phyloP scores from a whole-genome alignment of 1,140 invertebrate genomes.

The Heliothis virescens region DNA sequence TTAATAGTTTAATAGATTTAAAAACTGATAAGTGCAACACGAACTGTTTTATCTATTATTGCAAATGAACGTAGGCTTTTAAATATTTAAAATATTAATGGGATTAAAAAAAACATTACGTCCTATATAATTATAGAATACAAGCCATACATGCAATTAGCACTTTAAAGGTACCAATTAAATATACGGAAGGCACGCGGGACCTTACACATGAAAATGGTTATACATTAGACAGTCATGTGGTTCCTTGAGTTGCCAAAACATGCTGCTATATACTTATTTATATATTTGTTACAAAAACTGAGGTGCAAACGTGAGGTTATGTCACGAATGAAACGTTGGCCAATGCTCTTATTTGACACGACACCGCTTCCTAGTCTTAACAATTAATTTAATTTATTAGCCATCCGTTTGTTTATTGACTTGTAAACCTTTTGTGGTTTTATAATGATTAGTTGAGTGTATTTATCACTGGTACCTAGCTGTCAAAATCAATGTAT shows the following conservation, averaged over 20 bases:
- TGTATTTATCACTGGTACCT: not conserved
- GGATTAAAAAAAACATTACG: not conserved
- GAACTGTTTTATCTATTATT: no score
- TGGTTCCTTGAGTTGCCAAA: slow-evolving; percentile 19
- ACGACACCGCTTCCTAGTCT: slow-evolving; percentile 43
- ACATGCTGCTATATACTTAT: not conserved
- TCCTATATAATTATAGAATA: slow-evolving; percentile 21
- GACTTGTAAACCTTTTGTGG: slow-evolving; percentile 34
- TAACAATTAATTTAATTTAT: slow-evolving; percentile 42
- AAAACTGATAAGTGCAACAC: no score
- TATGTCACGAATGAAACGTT: slow-evolving; percentile 37
- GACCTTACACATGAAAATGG: slow-evolving; percentile 1
- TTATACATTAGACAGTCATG: slow-evolving; percentile 5
- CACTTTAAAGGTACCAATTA: slow-evolving; percentile 32
- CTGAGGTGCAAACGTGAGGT: slow-evolving; percentile 36
- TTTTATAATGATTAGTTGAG: not conserved
- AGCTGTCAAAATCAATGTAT: slow-evolving; percentile 18
- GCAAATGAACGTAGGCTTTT: no score
- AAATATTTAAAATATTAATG: no score
- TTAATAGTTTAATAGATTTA: no score
- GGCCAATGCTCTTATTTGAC: slow-evolving; percentile 20
- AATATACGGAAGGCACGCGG: slow-evolving; percentile 27
- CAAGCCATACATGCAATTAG: not conserved
- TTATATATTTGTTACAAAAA: slow-evolving; percentile 33
- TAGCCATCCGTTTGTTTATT: slow-evolving; percentile 28